Evolutionary conservation across 92 coral and sea anemone species (phyloP).

Genomic region (Bergia sp.): DNA sequence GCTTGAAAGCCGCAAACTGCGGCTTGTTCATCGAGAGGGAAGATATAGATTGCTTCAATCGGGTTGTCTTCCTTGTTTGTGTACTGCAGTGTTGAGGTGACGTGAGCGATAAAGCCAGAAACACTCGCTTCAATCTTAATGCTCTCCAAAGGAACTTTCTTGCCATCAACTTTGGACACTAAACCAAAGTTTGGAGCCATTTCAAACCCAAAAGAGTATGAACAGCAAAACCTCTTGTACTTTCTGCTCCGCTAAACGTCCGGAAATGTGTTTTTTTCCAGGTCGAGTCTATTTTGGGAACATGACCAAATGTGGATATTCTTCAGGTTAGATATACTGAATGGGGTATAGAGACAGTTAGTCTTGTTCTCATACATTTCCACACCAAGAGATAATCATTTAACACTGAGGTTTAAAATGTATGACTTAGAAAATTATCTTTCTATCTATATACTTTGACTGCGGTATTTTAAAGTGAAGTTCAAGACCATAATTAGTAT

Average conservation of each 20-base stretch:
- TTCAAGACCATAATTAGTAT: no score
- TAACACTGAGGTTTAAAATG: no score
- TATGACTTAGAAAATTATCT: no score
- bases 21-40: slow-evolving; percentile 79
- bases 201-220: not conserved
- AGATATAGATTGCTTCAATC: slow-evolving; percentile 56
- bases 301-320: not conserved
- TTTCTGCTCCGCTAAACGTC: no score
- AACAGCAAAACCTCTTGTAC: no score
- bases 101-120: slow-evolving; percentile 43
- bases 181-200: slow-evolving; percentile 19
- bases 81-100: slow-evolving; percentile 47
- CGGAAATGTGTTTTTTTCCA: not conserved
- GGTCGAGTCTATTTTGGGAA: not conserved
- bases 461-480: no score
- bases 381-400: no score
- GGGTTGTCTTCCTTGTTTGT: slow-evolving; percentile 43
- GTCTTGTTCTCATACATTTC: no score
- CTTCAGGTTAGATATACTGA: no score
- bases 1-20: slow-evolving; percentile 95
- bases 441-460: no score
- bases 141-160: slow-evolving; percentile 45
- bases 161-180: not conserved
- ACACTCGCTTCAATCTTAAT: slow-evolving; percentile 45
- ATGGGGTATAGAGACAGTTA: no score